Base-by-base conservation (phyloP, 2,797 vertebrate genomes). In the Ctenopoma multispine region DNA sequence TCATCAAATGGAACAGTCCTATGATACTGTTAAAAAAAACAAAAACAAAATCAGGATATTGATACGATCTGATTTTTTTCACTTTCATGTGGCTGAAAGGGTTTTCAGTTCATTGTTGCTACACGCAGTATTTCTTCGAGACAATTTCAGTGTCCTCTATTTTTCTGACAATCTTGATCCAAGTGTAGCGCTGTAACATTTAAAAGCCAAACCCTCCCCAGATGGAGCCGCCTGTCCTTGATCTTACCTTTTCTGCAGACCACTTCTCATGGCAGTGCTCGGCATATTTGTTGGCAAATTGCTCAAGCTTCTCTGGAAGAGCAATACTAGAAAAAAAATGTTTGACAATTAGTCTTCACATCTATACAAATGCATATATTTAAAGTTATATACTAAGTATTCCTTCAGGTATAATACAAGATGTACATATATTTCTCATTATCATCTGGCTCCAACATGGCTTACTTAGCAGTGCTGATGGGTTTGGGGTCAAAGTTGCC, bases 401-500 rank as follows among this genome's bases (percentile, higher is more conserved):
- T 21, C 29, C 17, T 65, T 75, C 46, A 34, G 7, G 21, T 55
- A 36, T 21, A 18, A 66, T 40, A 20, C 40, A 50, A 67, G 1
- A 7, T 58, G 48, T 27, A 4, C 14, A 41, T 11, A 5, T 44
- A 61, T 55, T 53, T 81, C 6, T 48, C 23, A 62, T 36, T 40
- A 24, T 72, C 18, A 27, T 58, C 18, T 31, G 59, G 5, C 36
- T 77, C 17, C 5, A 67, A 29, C 50, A 3, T 13, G n/a, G 90
- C 96, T 94, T 89, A 99, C 98, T 96, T 97, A 65, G 92, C 73
- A 18, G 97, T 99, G 84, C 86, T 97, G 92, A 99, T 95, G 55
- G 98, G 97, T 89, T 96, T 98, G 72, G 98, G 98, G 90, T 99
- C 98, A 92, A 99, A 99, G 94, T 99, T 99, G 83, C 98, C 98